Evolutionary conservation across 2,797 vertebrate species (phyloP), one percentile per base, ranked within the genome.

Genomic region (Geotrypetes seraphini): DNA sequence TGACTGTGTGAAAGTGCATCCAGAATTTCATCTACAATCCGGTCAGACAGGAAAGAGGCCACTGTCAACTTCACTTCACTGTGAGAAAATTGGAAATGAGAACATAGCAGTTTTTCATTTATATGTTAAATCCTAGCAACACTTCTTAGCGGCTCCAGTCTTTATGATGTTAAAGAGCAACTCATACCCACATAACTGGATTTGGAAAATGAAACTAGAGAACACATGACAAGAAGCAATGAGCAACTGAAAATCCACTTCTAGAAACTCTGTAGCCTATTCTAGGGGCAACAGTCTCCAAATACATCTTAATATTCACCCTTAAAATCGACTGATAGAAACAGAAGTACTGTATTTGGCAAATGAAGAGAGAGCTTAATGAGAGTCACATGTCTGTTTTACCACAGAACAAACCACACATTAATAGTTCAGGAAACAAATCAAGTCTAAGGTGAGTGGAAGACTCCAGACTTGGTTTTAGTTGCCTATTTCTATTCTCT

Each of bases 61-160:
- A 95, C 78, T 28, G 88, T 92, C 62, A 98, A 63, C 70, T 96
- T 96, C 43, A 96, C 89, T 70, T 98, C 95, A 53, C 95, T 98
- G 57, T 20, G 22, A 23, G 28, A 56, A 45, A 48, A 62, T 43
- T 50, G 44, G 57, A 48, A 56, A 43, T 10, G 36, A 54, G 33
- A 42, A 20, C 22, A 25, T 28, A 45, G 5, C 35, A 32, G 6
- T 10, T 31, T 54, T 59, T n/a, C n/a, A n/a, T n/a, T n/a, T n/a
- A n/a, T n/a, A n/a, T n/a, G n/a, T n/a, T n/a, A n/a, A n/a, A n/a
- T n/a, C n/a, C n/a, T n/a, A n/a, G n/a, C n/a, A n/a, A n/a, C n/a
- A n/a, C n/a, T n/a, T n/a, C n/a, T n/a, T n/a, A 37, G 33, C 13
- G 46, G 17, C 19, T 26, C 4, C 17, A 1, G 14, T 19, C 38